Evolutionary conservation across 2,113 vertebrate genomes (phyloP).

Genomic region (Dasyornis broadbenti): DNA sequence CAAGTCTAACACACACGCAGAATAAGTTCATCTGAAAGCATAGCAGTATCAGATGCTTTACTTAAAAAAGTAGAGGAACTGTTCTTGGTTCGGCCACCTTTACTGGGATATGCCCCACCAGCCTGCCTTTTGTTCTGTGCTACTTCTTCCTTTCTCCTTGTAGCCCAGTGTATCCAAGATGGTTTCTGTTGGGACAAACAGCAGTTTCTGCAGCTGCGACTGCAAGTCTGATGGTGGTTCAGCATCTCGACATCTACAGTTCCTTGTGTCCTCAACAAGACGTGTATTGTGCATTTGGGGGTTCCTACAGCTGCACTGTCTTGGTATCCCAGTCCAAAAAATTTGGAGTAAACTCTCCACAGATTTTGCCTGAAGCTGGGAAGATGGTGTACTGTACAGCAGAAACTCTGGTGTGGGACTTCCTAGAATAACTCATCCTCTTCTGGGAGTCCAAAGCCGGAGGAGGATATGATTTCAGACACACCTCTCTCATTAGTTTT

Average conservation of each 20-base stretch:
- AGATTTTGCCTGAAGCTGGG: neutral
- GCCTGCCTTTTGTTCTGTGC: neutral
- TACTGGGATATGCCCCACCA: neutral
- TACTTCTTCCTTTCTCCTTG: neutral
- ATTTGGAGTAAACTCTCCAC: neutral
- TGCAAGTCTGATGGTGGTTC: neutral
- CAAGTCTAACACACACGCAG: neutral
- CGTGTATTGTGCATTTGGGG: neutral
- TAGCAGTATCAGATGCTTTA: neutral
- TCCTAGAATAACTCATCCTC: neutral
- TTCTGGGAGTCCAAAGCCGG: neutral
- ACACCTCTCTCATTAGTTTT: neutral
- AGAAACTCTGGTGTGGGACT: neutral
- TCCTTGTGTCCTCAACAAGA: neutral
- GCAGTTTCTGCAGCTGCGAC: neutral
- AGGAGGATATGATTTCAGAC: neutral
- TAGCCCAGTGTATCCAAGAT: neutral
- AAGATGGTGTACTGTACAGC: neutral
- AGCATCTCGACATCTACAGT: neutral
- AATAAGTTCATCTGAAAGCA: neutral
- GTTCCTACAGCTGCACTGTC: neutral
- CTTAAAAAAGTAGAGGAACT: neutral
- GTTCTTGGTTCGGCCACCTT: neutral
- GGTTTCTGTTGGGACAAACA: neutral
- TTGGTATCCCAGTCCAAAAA: neutral